A percentile compares a stretch with the other conserved stretches of the same genome.
Evolutionary conservation across 2,888 invertebrate genomes (phyloP).

Genomic region (Lepetodrilus schrolli): DNA sequence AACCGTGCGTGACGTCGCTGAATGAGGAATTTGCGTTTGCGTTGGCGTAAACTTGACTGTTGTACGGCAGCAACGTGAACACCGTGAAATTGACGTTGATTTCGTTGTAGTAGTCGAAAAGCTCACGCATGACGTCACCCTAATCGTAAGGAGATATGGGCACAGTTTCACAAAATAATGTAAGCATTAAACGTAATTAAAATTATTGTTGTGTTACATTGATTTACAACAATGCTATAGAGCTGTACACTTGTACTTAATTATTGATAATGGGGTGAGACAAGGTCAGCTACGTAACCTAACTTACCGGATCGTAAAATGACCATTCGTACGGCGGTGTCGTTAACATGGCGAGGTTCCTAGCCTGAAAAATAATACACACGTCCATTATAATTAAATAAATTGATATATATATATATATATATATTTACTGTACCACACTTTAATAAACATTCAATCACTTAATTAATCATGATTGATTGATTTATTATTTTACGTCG

Average conservation of each 20-base stretch:
- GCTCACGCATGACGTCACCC: slow-evolving; percentile 53
- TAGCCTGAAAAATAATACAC: slow-evolving; percentile 60
- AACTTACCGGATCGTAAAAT: slow-evolving; percentile 65
- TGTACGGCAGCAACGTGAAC: slow-evolving; percentile 52
- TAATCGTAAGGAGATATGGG: slow-evolving; percentile 31
- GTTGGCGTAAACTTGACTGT: slow-evolving; percentile 24
- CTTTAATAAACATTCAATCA: too few species aligned
- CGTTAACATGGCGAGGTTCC: slow-evolving; percentile 67
- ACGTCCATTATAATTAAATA: too few species aligned
- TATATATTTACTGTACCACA: too few species aligned
- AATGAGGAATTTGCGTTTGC: not conserved
- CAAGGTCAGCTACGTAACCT: too few species aligned
- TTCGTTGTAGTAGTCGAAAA: slow-evolving; percentile 53
- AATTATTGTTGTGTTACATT: too few species aligned
- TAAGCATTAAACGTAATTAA: not conserved
- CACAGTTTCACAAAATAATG: not conserved
- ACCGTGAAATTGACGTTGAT: slow-evolving; percentile 64
- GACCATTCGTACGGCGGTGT: slow-evolving; percentile 68
- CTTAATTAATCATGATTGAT: too few species aligned
- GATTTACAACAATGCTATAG: too few species aligned
- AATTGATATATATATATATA: too few species aligned
- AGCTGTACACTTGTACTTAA: too few species aligned
- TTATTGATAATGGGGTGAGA: too few species aligned
- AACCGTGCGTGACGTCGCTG: not conserved
- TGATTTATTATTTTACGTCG: too few species aligned